phyloP scores from a whole-genome alignment of 2,113 vertebrate genomes.

The Amblyopsis rosae region DNA sequence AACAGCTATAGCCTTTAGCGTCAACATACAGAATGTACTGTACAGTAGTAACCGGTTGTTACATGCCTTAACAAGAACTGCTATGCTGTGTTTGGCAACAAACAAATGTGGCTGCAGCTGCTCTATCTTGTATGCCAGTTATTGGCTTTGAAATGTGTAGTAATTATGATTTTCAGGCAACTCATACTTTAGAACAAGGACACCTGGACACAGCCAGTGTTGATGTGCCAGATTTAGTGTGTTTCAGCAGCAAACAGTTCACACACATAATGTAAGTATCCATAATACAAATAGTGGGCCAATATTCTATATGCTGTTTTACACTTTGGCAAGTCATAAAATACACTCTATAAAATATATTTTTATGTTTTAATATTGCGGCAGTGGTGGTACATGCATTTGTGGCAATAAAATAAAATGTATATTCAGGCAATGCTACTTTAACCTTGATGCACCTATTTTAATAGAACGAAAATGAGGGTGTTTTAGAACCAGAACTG shows the following conservation, averaged over 20 bases:
- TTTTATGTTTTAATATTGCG: too few relatives aligned
- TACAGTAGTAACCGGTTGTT: too few relatives aligned
- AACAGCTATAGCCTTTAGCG: constrained; percentile 42
- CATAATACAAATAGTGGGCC: too few relatives aligned
- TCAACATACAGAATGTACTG: background rate
- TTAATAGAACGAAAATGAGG: background rate
- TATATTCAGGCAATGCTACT: too few relatives aligned
- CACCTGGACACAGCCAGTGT: background rate
- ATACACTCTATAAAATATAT: too few relatives aligned
- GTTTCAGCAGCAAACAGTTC: too few relatives aligned
- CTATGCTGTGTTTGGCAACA: background rate
- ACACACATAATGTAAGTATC: too few relatives aligned
- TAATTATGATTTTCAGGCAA: background rate
- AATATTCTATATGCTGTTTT: too few relatives aligned
- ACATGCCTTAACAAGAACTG: background rate
- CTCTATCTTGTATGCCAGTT: constrained; percentile 29
- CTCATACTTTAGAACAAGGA: background rate
- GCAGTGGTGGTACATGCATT: too few relatives aligned
- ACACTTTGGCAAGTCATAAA: too few relatives aligned
- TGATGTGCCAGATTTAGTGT: background rate
- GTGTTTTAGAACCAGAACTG: background rate
- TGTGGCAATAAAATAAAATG: too few relatives aligned
- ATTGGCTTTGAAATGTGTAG: constrained; percentile 12
- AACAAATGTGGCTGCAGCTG: constrained; percentile 25
- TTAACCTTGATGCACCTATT: background rate